Base-by-base conservation (phyloP, 2,888 invertebrate genomes). In the Nysson spinosus region DNA sequence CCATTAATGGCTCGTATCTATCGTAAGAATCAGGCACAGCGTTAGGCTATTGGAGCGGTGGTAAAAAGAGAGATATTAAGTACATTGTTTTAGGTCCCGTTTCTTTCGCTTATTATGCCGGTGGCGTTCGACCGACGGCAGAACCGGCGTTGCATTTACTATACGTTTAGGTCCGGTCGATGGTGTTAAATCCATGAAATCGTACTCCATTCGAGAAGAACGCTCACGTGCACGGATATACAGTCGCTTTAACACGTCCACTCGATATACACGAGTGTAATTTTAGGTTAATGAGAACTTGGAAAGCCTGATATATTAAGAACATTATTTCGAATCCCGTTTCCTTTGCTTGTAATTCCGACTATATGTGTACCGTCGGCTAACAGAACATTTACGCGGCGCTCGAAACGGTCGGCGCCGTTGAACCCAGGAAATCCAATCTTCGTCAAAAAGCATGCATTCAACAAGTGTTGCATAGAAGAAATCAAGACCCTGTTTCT, bases 71-170 rank as follows among this genome's bases (percentile, higher is more conserved):
- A 24, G 44, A 22, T 47, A 34, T 65, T 56, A 65, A 65, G 47
- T 42, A 35, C 62, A 51, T 65, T 62, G 62, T 51, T 62, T 65
- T 39, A 55, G 28, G 55, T 62, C 34, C 46, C 55, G 62, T 65
- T 65, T 51, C 61, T 62, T 55, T 50, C 42, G 16, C 42, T 62
- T 47, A 47, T 51, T 63, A 63, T 57, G 51, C 57, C 14, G 39
- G 12, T 11, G 20, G n/a, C 43, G 49, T 49, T 37, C 52, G 43
- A 40, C 47, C 66, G 52, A 35, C 44, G 14, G 32, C 32, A 14
- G 24, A 17, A 6, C 16, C 19, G 28, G 9, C 44, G 34, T 44
- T 30, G 56, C 56, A 47, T 66, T 66, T 34, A 20, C 32, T 43
- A 30, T 46, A 24, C 26, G 26, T n/a, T 17, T 19, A 44, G 17